These are phyloP conservation scores for Siniperca knerii DNA, from an alignment of 2,113 vertebrate species.

Conservation along the genomic window DNA sequence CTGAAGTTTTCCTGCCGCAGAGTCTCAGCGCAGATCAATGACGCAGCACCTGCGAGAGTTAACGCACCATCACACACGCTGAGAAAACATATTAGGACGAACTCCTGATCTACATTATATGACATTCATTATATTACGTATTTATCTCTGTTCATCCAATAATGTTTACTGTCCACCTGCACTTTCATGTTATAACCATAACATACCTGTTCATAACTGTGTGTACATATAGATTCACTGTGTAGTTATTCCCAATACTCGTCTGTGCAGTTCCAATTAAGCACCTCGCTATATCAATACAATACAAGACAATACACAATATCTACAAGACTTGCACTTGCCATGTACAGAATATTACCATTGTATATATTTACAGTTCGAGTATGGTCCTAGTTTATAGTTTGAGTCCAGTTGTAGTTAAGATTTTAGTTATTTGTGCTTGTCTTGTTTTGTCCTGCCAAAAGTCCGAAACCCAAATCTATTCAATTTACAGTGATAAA, in stretches of 20 bases:
- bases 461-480: neutral
- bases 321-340: neutral
- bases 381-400: neutral
- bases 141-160: neutral
- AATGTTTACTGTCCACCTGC: neutral
- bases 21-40: conserved; percentile 88
- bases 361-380: neutral
- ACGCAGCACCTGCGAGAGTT: conserved; percentile 82
- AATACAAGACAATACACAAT: neutral
- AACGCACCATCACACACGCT: conserved; percentile 17
- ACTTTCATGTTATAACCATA: neutral
- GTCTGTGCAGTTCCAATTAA: neutral
- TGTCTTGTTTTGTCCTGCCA: neutral
- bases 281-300: neutral
- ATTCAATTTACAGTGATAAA: neutral
- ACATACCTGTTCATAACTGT: neutral
- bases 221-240: neutral
- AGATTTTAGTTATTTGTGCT: neutral
- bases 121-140: neutral
- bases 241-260: neutral
- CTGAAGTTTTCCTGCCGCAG: conserved; percentile 88
- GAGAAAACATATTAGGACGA: neutral
- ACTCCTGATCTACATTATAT: neutral
- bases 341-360: neutral
- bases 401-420: neutral